phyloP scores from a whole-genome alignment of 2,888 invertebrate genomes.

The Smittia sp. region DNA sequence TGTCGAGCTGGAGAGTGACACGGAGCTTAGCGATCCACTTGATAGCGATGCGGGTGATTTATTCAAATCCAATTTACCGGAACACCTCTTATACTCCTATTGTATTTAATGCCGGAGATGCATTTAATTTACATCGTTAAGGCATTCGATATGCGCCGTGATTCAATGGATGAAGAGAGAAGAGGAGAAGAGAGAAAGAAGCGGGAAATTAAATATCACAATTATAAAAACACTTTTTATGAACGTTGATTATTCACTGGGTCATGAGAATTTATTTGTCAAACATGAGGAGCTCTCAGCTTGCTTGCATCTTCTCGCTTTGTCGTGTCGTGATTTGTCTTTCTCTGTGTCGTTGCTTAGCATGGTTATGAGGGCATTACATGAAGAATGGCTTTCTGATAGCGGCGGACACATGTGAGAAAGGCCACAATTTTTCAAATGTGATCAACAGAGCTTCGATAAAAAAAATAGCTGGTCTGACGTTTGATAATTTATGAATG shows the following conservation, averaged over 20 bases:
- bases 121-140: slow-evolving; percentile 22
- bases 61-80: slow-evolving; percentile 40
- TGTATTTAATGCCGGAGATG: slow-evolving; percentile 16
- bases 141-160: background rate
- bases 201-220: slow-evolving; percentile 13
- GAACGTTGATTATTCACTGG: slow-evolving; percentile 11
- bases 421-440: background rate
- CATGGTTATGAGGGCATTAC: background rate
- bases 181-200: slow-evolving; percentile 18
- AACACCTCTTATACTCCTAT: slow-evolving; percentile 42
- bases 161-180: slow-evolving; percentile 10
- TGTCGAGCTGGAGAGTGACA: slow-evolving; percentile 71
- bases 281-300: background rate
- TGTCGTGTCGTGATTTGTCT: background rate
- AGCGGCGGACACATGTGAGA: background rate
- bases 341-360: background rate
- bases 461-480: background rate
- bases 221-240: slow-evolving; percentile 2
- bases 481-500: slow-evolving; percentile 21
- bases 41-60: slow-evolving; percentile 50
- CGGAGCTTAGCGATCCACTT: slow-evolving; percentile 71
- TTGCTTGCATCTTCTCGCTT: background rate
- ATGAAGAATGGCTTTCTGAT: background rate
- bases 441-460: background rate
- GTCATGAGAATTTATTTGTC: slow-evolving; percentile 13